phyloP scores from a whole-genome alignment of 2,888 invertebrate species.

The Oscheius sp. region DNA sequence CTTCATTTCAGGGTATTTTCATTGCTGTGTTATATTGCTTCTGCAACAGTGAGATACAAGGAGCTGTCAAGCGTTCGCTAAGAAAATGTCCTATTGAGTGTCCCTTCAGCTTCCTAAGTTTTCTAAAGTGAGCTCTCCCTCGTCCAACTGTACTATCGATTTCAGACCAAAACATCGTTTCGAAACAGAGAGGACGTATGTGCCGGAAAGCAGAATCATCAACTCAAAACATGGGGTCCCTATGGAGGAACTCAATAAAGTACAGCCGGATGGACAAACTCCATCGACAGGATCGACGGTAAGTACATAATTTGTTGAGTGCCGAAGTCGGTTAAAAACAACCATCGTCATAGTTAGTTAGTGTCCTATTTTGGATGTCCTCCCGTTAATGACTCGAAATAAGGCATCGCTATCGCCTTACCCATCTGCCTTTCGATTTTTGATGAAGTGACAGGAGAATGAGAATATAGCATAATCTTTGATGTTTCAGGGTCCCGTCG shows the following conservation, averaged over 20 bases:
- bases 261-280: constrained; percentile 7
- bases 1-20: constrained; percentile 71
- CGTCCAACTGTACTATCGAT: not conserved
- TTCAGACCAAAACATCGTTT: constrained; percentile 60
- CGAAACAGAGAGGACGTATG: constrained; percentile 70
- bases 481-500: constrained; percentile 26
- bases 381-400: not conserved
- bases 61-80: constrained; percentile 67
- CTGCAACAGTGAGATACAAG: constrained; percentile 72
- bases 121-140: constrained; percentile 45
- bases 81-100: constrained; percentile 65
- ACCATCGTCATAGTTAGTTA: too few species aligned
- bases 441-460: not conserved
- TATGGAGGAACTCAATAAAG: constrained; percentile 65
- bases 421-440: not conserved
- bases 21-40: constrained; percentile 72
- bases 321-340: not conserved
- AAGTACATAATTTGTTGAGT: not conserved
- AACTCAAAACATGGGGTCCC: constrained; percentile 65
- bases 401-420: not conserved
- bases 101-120: constrained; percentile 24
- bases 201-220: constrained; percentile 62
- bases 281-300: constrained; percentile 7
- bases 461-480: constrained; percentile 3
- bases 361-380: too few species aligned